These are phyloP conservation scores for Rhynchomys soricoides DNA, from an alignment of 2,113 vertebrate genomes.

Conservation along the genomic window DNA sequence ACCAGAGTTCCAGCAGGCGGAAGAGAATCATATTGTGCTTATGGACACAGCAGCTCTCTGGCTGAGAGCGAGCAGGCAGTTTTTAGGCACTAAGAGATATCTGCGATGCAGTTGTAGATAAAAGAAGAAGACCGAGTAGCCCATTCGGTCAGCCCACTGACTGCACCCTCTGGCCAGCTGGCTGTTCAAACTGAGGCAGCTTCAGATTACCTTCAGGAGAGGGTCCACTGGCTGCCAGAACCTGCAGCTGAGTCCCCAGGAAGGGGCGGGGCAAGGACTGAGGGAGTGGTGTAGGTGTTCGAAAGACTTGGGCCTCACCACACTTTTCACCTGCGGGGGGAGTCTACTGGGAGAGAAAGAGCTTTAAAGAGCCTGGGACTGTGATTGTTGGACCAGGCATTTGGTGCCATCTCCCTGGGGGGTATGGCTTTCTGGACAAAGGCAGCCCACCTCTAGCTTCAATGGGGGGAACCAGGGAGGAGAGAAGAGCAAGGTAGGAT, in stretches of 20 bases:
- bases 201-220: neutral
- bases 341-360: slow-evolving; percentile 29
- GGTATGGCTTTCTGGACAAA: slow-evolving; percentile 87
- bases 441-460: slow-evolving; percentile 58
- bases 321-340: neutral
- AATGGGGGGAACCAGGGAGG: neutral
- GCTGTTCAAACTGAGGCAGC: slow-evolving; percentile 68
- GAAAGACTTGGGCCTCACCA: neutral
- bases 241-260: slow-evolving; percentile 36
- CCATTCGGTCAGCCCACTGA: slow-evolving; percentile 75
- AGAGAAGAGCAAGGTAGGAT: neutral
- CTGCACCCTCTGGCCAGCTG: slow-evolving; percentile 64
- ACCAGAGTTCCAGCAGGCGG: slow-evolving; percentile 69
- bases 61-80: slow-evolving; percentile 84
- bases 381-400: slow-evolving; percentile 74
- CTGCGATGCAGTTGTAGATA: slow-evolving; percentile 82
- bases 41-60: slow-evolving; percentile 87
- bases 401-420: slow-evolving; percentile 87
- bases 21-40: slow-evolving; percentile 87
- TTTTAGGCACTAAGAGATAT: slow-evolving; percentile 90
- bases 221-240: slow-evolving; percentile 1
- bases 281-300: neutral
- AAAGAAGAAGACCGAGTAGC: slow-evolving; percentile 80
- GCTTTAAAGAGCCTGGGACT: slow-evolving; percentile 33
- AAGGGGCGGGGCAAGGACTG: neutral